phyloP scores from a whole-genome alignment of 2,888 invertebrate species.

The Sericinus montela region DNA sequence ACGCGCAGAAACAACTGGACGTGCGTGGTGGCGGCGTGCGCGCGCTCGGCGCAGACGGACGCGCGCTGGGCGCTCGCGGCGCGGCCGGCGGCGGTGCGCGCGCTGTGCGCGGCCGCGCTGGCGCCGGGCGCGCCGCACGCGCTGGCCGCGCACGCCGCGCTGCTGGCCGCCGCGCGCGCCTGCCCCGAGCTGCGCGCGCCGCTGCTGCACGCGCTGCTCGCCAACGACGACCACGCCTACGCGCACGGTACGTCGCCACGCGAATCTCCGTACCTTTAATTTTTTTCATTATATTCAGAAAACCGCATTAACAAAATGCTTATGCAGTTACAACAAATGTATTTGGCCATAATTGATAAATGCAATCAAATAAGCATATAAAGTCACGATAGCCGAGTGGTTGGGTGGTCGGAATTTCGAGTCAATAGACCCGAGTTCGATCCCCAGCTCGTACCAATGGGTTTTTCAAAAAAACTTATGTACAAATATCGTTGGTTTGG shows the following conservation, averaged over 20 bases:
- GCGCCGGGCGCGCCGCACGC: constrained; percentile 37
- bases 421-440: too few relatives aligned
- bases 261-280: too few relatives aligned
- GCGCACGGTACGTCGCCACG: constrained; percentile 47
- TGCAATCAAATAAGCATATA: too few relatives aligned
- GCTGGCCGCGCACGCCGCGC: constrained; percentile 34
- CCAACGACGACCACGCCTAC: constrained; percentile 57
- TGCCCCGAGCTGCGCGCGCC: constrained; percentile 33
- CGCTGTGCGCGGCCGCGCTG: constrained; percentile 36
- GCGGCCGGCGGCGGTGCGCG: constrained; percentile 52
- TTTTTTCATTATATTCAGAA: too few relatives aligned
- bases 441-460: too few relatives aligned
- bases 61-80: constrained; percentile 41
- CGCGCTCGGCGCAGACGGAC: constrained; percentile 66
- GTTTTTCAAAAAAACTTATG: too few relatives aligned
- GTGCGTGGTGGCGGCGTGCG: constrained; percentile 88
- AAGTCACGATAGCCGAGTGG: too few relatives aligned
- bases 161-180: constrained; percentile 42
- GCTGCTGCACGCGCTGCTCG: constrained; percentile 47
- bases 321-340: too few relatives aligned
- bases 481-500: too few relatives aligned
- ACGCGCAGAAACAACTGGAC: constrained; percentile 89
- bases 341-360: too few relatives aligned
- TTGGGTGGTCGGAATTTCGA: too few relatives aligned
- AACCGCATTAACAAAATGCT: too few relatives aligned